These are phyloP conservation scores for Pogona vitticeps DNA, from an alignment of 2,113 vertebrate species.

Conservation along the genomic window DNA sequence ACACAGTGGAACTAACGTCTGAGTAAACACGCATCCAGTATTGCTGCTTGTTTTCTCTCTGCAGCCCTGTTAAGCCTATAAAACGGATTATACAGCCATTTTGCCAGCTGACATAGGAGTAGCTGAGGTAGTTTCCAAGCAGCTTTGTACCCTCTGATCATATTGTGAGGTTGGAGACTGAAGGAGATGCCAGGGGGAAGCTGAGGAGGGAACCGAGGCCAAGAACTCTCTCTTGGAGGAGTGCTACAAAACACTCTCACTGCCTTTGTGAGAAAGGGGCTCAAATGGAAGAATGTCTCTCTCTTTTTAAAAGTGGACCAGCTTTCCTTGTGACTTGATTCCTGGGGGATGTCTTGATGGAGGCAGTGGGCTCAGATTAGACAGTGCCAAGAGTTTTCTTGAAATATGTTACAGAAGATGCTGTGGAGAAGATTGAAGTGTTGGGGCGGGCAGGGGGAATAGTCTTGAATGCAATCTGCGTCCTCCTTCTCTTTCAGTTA, in stretches of 20 bases:
- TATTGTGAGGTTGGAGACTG: background rate
- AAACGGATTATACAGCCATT: too few relatives aligned
- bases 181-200: background rate
- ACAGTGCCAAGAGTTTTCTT: background rate
- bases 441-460: background rate
- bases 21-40: background rate
- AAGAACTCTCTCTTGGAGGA: background rate
- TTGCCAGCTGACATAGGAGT: too few relatives aligned
- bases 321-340: background rate
- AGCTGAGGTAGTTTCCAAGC: background rate
- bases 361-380: background rate
- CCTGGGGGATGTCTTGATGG: background rate
- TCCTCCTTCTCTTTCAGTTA: slow-evolving; percentile 75
- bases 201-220: background rate
- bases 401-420: background rate
- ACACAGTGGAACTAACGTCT: background rate
- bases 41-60: background rate
- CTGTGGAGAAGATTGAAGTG: background rate
- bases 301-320: background rate
- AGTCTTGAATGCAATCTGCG: background rate
- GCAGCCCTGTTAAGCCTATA: background rate
- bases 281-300: background rate
- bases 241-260: background rate
- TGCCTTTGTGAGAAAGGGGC: background rate
- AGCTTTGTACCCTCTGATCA: background rate